These are phyloP conservation scores for Acrossocheilus fasciatus DNA, from an alignment of 2,797 vertebrate genomes.

Conservation along the genomic window DNA sequence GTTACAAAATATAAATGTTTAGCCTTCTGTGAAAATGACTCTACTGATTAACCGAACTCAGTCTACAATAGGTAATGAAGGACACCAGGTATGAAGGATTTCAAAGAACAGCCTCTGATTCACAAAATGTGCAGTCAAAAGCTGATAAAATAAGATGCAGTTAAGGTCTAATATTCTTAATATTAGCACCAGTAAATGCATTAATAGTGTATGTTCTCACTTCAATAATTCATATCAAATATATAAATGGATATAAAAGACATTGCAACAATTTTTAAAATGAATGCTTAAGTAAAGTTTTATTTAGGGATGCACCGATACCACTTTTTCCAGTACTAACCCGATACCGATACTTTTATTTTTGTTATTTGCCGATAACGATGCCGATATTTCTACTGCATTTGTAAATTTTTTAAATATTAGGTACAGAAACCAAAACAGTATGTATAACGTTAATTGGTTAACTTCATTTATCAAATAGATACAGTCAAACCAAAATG, in stretches of 20 bases:
- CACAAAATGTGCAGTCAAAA: neutral
- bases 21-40: neutral
- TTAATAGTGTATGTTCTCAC: neutral
- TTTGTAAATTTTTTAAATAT: no score
- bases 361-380: no score
- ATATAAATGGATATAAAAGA: conserved; percentile 5
- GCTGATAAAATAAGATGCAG: neutral
- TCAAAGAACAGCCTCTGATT: neutral
- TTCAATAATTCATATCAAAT: neutral
- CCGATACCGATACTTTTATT: no score
- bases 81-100: neutral
- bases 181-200: neutral
- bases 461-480: no score
- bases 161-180: neutral
- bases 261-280: neutral
- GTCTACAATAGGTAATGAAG: neutral
- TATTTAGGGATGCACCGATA: no score
- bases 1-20: neutral
- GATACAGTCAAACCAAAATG: no score
- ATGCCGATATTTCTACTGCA: no score
- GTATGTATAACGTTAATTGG: no score
- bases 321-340: no score
- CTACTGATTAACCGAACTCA: neutral
- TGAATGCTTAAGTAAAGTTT: neutral
- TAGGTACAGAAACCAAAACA: no score